Base-by-base conservation (phyloP, 2,888 invertebrate species). In the Stenoptilia bipunctidactyla region DNA sequence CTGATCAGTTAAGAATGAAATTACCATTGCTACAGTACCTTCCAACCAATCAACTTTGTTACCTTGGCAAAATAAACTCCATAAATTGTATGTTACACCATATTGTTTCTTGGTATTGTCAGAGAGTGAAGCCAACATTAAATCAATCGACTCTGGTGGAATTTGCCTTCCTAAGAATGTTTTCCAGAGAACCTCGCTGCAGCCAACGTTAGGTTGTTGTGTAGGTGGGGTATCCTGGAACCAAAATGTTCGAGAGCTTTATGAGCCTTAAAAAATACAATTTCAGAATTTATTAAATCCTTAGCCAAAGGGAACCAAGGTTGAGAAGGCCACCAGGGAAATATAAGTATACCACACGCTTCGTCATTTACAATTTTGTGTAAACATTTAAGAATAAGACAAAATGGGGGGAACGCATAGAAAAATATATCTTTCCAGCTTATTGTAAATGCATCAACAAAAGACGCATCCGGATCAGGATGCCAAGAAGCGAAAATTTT, bases 401-500 rank as follows among this genome's bases (percentile, higher is more conserved):
- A 39, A 30, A 39, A 39, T 15, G 39, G 39, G 3, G 39, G 39
- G 9, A 39, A 39, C 1, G 39, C 34, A 25, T 39, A 39, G 13
- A 39, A 34, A 2, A 20, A 20, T 9, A 12, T 13, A 13, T 15
- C n/a, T 13, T 4, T 13, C 34, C 39, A 39, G 10, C n/a, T 10
- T 10, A 39, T 34, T 2, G 39, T 39, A 39, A 39, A 39, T 34
- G 39, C 39, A 34, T 39, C 30, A 8, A 30, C 10, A 30, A 30
- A 30, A 10, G 30, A 30, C 2, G 30, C n/a, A 30, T 30, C 30
- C 4, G 30, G 36, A 9, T 36, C 12, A 30, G 30, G 30, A 12
- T 30, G 12, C 40, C 41, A 40, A 1, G 40, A 15, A 12, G 36
- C 33, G 15, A 15, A 40, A 13, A n/a, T 30, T 9, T 33, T 10